phyloP scores from a whole-genome alignment of 2,797 vertebrate genomes.

The Cyclura pinguis region DNA sequence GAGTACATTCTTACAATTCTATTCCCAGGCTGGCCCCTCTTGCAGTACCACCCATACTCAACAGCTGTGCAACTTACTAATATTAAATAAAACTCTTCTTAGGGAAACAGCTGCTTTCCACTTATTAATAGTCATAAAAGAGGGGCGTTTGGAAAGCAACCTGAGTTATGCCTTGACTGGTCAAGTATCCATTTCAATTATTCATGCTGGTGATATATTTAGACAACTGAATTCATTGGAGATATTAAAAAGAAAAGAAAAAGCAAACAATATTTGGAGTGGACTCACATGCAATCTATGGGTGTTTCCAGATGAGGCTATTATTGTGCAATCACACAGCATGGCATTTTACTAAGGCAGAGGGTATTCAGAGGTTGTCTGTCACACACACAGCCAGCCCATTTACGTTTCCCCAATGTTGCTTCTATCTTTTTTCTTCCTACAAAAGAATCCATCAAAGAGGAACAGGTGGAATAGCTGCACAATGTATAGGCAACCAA shows the following conservation, averaged over 20 bases:
- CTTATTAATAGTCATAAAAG: constrained; percentile 59
- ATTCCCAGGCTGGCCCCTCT: constrained; percentile 68
- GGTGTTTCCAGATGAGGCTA: neutral
- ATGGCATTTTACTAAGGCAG: neutral
- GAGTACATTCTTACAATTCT: constrained; percentile 70
- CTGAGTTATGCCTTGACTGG: constrained; percentile 33
- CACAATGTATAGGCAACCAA: neutral
- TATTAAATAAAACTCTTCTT: constrained; percentile 11
- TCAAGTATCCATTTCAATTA: constrained; percentile 67
- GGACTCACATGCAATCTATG: neutral
- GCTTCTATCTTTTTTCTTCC: neutral
- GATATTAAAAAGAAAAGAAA: neutral
- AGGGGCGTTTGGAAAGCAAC: constrained; percentile 61
- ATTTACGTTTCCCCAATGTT: neutral
- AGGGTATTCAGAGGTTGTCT: neutral
- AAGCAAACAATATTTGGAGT: neutral
- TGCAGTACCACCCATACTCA: constrained; percentile 71
- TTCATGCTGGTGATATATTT: constrained; percentile 30
- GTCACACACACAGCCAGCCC: too few species aligned
- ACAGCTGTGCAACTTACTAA: constrained; percentile 70
- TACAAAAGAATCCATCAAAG: neutral
- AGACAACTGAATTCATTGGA: constrained; percentile 30
- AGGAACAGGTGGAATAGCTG: neutral
- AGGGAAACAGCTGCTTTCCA: constrained; percentile 53
- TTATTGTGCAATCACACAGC: neutral